These are phyloP conservation scores for Philypnodon macrostomus DNA, from an alignment of 2,797 vertebrate genomes.

Conservation along the genomic window DNA sequence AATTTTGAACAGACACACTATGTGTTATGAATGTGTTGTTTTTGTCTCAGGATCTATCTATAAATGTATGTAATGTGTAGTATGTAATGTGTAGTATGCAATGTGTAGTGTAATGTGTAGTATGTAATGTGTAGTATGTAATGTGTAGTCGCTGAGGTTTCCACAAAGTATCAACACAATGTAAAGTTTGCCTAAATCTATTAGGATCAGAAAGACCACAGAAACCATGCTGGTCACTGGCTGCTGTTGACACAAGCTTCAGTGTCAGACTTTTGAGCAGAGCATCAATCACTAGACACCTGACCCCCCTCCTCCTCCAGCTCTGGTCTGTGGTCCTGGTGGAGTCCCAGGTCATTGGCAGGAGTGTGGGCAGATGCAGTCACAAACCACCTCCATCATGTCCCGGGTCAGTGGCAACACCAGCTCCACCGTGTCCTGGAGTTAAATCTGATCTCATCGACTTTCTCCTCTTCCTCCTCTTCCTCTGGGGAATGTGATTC, in stretches of 20 bases:
- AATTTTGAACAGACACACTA: no score
- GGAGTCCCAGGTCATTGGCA: constrained; percentile 19
- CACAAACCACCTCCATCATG: constrained; percentile 20
- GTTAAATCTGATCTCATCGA: constrained; percentile 20
- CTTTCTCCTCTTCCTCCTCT: constrained; percentile 6
- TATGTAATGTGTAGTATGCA: no score
- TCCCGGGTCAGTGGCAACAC: constrained; percentile 10
- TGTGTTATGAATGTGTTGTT: no score
- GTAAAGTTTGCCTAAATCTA: not conserved
- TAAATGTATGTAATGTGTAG: no score
- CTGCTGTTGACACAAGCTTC: constrained; percentile 1
- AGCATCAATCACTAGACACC: constrained; percentile 32
- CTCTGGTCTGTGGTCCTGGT: constrained; percentile 15
- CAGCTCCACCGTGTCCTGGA: no score
- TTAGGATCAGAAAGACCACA: not conserved
- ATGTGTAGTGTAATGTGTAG: no score
- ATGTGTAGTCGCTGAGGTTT: no score
- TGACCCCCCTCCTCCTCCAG: constrained; percentile 8
- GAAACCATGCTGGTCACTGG: not conserved
- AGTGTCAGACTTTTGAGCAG: constrained; percentile 13
- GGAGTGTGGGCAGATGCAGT: constrained; percentile 10
- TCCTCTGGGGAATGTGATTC: constrained; percentile 26
- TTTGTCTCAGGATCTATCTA: no score
- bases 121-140: no score
- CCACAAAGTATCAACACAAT: not conserved